These are phyloP conservation scores for Biston stratarius DNA, from an alignment of 2,888 invertebrate species.

Conservation along the genomic window DNA sequence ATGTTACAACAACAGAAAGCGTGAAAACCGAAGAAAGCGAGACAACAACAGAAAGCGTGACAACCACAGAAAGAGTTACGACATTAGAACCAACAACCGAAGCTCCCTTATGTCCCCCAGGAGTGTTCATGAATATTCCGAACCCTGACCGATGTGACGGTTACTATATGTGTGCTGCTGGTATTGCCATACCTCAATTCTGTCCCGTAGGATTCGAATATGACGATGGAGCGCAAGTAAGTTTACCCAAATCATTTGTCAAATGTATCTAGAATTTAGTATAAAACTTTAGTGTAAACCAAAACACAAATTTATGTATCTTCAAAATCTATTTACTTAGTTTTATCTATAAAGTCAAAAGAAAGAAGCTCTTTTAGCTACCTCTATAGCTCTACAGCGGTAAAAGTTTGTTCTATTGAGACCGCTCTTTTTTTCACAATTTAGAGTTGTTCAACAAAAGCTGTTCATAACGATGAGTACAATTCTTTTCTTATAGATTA, in stretches of 20 bases:
- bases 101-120: constrained; percentile 33
- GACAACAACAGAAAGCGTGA: constrained; percentile 10
- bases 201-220: constrained; percentile 54
- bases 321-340: too few relatives aligned
- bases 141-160: constrained; percentile 39
- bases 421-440: too few relatives aligned
- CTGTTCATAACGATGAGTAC: too few relatives aligned
- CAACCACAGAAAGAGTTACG: constrained; percentile 6
- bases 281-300: too few relatives aligned
- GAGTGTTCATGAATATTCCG: constrained; percentile 39
- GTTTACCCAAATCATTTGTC: constrained; percentile 13
- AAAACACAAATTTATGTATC: too few relatives aligned
- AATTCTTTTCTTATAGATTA: too few relatives aligned
- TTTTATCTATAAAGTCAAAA: too few relatives aligned
- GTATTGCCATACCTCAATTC: constrained; percentile 36
- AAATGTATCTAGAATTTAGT: not conserved
- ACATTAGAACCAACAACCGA: constrained; percentile 22
- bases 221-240: constrained; percentile 46
- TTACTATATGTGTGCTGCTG: constrained; percentile 49
- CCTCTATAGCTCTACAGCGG: too few relatives aligned
- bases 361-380: too few relatives aligned
- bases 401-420: too few relatives aligned
- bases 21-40: not conserved
- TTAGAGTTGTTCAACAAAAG: too few relatives aligned
- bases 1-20: not conserved